Conservation (phyloP, 2,888 invertebrate genomes). For the Thalpophila matura region DNA sequence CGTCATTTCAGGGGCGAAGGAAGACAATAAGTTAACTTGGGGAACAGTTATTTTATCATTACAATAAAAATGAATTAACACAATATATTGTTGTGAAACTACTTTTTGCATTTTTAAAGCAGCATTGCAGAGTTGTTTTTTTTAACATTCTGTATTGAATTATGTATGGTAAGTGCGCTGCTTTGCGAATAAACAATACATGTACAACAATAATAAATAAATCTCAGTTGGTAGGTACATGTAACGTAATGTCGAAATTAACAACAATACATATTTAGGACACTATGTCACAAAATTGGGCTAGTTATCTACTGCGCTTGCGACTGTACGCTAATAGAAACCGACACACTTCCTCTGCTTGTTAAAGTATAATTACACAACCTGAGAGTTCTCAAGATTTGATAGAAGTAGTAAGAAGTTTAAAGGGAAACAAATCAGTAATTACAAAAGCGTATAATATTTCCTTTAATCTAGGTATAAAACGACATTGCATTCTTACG, state of each 20-base stretch:
- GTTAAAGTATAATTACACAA: slow-evolving; percentile 70
- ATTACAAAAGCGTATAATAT: slow-evolving; percentile 11
- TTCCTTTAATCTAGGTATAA: slow-evolving; percentile 12
- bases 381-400: slow-evolving; percentile 51
- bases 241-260: too few relatives aligned
- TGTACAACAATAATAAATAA: too few relatives aligned
- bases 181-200: too few relatives aligned
- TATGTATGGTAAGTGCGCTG: too few relatives aligned
- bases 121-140: too few relatives aligned
- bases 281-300: slow-evolving; percentile 43
- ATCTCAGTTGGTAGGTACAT: too few relatives aligned
- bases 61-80: slow-evolving; percentile 15
- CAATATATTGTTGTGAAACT: slow-evolving; percentile 12
- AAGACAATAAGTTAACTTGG: slow-evolving; percentile 11
- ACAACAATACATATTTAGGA: too few relatives aligned
- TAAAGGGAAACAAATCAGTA: slow-evolving; percentile 36
- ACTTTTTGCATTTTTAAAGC: slow-evolving; percentile 4
- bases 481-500: slow-evolving; percentile 45
- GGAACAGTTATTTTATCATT: neutral
- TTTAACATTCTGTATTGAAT: too few relatives aligned
- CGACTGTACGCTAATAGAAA: slow-evolving; percentile 59
- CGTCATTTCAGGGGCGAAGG: slow-evolving; percentile 24
- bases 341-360: slow-evolving; percentile 65
- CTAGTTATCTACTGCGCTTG: slow-evolving; percentile 45
- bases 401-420: slow-evolving; percentile 9